phyloP scores from a whole-genome alignment of 2,113 vertebrate species.

The Sorex fumeus region DNA sequence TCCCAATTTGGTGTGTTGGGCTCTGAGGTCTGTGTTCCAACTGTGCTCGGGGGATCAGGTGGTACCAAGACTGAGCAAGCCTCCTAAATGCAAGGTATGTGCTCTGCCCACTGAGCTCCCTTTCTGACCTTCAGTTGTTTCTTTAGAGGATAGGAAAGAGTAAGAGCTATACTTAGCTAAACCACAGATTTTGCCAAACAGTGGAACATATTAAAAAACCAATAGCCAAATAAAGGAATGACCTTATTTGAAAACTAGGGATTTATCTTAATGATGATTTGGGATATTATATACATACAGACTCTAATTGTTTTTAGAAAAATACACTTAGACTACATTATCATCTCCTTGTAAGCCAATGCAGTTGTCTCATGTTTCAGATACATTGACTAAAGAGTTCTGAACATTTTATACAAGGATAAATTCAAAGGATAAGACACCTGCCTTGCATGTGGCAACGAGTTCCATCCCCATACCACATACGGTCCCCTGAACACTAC shows the following conservation, averaged over 20 bases:
- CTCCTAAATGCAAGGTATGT: too few relatives aligned
- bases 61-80: too few relatives aligned
- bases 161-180: neutral
- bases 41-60: too few relatives aligned
- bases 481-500: too few relatives aligned
- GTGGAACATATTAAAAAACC: neutral
- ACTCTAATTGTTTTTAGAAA: slow-evolving; percentile 14
- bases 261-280: neutral
- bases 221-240: neutral
- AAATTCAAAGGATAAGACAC: too few relatives aligned
- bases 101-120: too few relatives aligned
- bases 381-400: neutral
- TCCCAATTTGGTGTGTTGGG: too few relatives aligned
- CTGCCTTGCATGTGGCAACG: too few relatives aligned
- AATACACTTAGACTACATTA: neutral
- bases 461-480: too few relatives aligned
- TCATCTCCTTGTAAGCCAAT: slow-evolving; percentile 7
- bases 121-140: too few relatives aligned
- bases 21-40: too few relatives aligned
- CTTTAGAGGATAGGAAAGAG: neutral
- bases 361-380: slow-evolving; percentile 23
- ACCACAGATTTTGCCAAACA: neutral
- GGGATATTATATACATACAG: neutral
- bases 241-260: slow-evolving; percentile 5
- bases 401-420: neutral